phyloP scores from a whole-genome alignment of 2,888 invertebrate genomes.

The Oeneis ivallda region DNA sequence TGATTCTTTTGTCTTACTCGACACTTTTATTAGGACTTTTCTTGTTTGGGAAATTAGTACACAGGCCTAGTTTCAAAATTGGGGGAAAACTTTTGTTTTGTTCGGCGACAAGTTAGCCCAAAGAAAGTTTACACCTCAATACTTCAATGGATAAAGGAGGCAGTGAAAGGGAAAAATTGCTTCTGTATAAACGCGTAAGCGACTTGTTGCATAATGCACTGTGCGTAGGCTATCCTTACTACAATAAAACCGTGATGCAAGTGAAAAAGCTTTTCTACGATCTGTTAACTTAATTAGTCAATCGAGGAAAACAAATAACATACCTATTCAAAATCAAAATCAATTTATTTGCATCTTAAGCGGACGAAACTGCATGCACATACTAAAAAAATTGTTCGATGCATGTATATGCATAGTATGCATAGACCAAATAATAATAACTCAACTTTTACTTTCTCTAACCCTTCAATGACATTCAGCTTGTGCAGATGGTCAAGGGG shows the following conservation, averaged over 20 bases:
- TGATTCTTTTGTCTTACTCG: neutral
- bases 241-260: no score
- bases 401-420: neutral
- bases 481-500: conserved; percentile 56
- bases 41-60: neutral
- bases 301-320: no score
- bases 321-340: no score
- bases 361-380: neutral
- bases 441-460: conserved; percentile 44
- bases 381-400: neutral
- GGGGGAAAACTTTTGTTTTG: neutral
- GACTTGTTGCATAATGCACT: no score
- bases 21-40: conserved; percentile 7
- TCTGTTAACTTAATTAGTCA: no score
- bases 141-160: no score
- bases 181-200: no score
- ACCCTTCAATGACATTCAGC: conserved; percentile 50
- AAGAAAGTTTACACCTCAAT: no score
- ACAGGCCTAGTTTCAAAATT: neutral
- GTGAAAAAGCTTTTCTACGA: no score
- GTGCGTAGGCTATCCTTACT: no score
- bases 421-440: neutral
- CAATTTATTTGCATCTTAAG: neutral
- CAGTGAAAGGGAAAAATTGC: no score
- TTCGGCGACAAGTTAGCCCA: neutral